These are phyloP conservation scores for Keiferia lycopersicella DNA, from an alignment of 2,888 invertebrate species.

Conservation along the genomic window DNA sequence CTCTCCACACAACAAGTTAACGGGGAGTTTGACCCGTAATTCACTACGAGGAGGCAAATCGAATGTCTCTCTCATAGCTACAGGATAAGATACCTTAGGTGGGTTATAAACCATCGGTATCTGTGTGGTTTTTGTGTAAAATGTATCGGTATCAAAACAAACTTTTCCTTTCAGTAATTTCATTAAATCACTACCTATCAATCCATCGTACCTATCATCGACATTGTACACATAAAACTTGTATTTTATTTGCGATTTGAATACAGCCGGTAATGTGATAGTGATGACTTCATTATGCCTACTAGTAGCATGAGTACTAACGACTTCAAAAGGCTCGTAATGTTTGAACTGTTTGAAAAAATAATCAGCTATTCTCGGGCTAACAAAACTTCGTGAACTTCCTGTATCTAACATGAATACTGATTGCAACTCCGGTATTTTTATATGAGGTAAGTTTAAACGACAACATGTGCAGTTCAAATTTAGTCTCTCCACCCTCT, in stretches of 20 bases:
- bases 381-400: slow-evolving; percentile 34
- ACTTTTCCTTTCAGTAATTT: slow-evolving; percentile 28
- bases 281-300: slow-evolving; percentile 15
- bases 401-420: slow-evolving; percentile 34
- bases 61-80: not conserved
- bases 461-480: slow-evolving; percentile 23
- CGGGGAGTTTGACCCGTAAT: not conserved
- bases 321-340: slow-evolving; percentile 32
- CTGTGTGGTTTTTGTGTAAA: not conserved
- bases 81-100: no score
- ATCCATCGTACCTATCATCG: slow-evolving; percentile 27
- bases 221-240: slow-evolving; percentile 33
- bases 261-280: no score
- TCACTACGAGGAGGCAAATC: not conserved
- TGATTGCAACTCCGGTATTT: slow-evolving; percentile 31
- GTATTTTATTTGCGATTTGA: no score
- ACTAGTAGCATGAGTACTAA: slow-evolving; percentile 23
- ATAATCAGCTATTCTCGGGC: slow-evolving; percentile 24
- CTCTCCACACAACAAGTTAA: slow-evolving; percentile 29
- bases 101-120: no score
- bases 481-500: slow-evolving; percentile 13
- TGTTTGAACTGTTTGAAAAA: slow-evolving; percentile 25
- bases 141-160: not conserved
- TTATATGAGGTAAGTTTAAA: slow-evolving; percentile 29
- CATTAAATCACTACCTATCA: slow-evolving; percentile 25